Evolutionary conservation across 2,113 vertebrate genomes (phyloP), one percentile per base, ranked within the genome.

Genomic region (Bombycilla garrulus): DNA sequence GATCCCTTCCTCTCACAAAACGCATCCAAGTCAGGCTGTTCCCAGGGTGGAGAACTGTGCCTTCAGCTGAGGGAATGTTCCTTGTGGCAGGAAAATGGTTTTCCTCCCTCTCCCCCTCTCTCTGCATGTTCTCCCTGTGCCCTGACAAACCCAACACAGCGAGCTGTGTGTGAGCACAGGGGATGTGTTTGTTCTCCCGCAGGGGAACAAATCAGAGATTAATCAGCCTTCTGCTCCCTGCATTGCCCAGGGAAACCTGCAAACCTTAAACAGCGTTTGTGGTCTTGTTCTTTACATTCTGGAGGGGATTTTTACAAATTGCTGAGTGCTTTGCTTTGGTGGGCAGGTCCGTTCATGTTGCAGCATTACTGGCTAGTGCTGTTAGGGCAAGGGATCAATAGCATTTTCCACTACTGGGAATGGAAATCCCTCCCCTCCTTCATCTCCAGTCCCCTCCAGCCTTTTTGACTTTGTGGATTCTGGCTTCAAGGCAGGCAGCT

Each of bases 301-400:
- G 77, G 91, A 93, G 85, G 53, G 74, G 67, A 82, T 94, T 95
- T 95, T 94, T 83, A 94, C 81, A 94, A 93, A 80, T 92, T 50
- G 31, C 71, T 83, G 71, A 88, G 74, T 9, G 28, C 77, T 95
- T 76, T 80, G 56, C 85, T 86, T 83, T 88, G 65, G 67, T 84
- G 92, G 93, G 90, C 92, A 94, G 67, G 95, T 88, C 86, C 21
- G 79, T 73, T 94, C 89, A 71, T 86, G 93, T 64, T 86, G 76
- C 51, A 86, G 92, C n/a, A 35, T 77, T 86, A 36, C 58, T 9
- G 9, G 62, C 90, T 88, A 42, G 45, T 73, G 88, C 93, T 95
- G 40, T 11, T 15, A 92, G 36, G 76, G 85, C 67, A 83, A 56
- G 88, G 90, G 88, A 90, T 96, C 96, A 92, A 88, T 88, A 88